These are phyloP conservation scores for Sebastes minor DNA, from an alignment of 2,797 vertebrate species.

Conservation along the genomic window DNA sequence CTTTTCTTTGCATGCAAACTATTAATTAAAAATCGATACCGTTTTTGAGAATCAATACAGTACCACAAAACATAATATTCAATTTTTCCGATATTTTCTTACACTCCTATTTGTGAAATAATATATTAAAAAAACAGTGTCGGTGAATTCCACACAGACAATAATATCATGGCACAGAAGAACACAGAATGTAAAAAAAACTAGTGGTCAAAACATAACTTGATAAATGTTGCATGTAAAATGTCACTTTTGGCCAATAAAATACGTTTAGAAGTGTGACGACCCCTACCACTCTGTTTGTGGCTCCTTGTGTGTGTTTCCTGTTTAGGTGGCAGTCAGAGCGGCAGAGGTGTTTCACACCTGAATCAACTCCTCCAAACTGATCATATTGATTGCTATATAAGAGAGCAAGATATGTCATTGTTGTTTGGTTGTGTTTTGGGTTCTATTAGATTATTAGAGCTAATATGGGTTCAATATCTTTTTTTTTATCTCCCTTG, in stretches of 20 bases:
- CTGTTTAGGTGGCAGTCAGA: neutral
- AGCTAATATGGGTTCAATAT: too few species aligned
- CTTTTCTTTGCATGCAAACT: too few species aligned
- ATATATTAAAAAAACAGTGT: too few species aligned
- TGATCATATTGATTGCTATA: neutral
- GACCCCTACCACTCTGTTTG: neutral
- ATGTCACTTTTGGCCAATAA: neutral
- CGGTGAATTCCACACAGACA: neutral
- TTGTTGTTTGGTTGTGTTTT: neutral
- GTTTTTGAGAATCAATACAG: too few species aligned
- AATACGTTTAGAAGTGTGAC: neutral
- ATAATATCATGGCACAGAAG: neutral
- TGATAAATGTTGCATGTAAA: neutral
- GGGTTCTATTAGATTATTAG: neutral
- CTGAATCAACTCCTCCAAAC: neutral
- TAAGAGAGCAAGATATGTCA: neutral
- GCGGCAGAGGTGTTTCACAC: neutral
- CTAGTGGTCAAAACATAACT: neutral
- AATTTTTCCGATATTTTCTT: too few species aligned
- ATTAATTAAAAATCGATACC: too few species aligned
- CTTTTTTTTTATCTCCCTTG: neutral
- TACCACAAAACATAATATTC: too few species aligned
- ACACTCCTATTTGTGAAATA: too few species aligned
- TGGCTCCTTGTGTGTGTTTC: neutral
- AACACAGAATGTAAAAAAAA: neutral